These are phyloP conservation scores for Cosmopolites sordidus DNA, from an alignment of 2,888 invertebrate genomes.

Conservation along the genomic window DNA sequence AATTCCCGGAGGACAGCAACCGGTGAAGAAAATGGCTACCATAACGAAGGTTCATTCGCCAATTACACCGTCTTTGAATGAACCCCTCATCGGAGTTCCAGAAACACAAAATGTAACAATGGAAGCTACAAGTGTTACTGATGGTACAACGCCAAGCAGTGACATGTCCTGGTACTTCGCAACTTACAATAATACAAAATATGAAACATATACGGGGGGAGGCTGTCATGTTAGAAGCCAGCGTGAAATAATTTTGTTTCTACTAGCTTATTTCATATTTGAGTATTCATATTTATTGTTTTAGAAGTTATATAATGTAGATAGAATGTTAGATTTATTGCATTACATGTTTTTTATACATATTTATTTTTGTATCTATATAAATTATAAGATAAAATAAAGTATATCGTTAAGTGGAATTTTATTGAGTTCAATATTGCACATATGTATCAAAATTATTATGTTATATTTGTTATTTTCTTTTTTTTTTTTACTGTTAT, in stretches of 20 bases:
- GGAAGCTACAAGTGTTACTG: not conserved
- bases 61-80: constrained; percentile 32
- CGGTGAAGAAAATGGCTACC: constrained; percentile 47
- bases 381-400: no score
- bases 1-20: constrained; percentile 57
- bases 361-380: no score
- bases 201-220: constrained; percentile 37
- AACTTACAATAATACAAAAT: constrained; percentile 68
- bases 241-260: not conserved
- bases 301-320: not conserved
- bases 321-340: not conserved
- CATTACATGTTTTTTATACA: not conserved
- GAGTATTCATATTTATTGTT: not conserved
- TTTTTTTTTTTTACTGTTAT: no score
- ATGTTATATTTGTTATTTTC: no score
- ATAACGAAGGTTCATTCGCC: constrained; percentile 59
- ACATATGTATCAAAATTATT: no score
- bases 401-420: no score
- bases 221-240: not conserved
- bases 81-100: constrained; percentile 2
- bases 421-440: no score
- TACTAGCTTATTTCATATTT: constrained; percentile 1
- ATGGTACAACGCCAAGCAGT: constrained; percentile 35
- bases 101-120: constrained; percentile 13
- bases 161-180: constrained; percentile 80